Evolutionary conservation across 2,888 invertebrate species (phyloP).

Genomic region (Sinelater perroti): DNA sequence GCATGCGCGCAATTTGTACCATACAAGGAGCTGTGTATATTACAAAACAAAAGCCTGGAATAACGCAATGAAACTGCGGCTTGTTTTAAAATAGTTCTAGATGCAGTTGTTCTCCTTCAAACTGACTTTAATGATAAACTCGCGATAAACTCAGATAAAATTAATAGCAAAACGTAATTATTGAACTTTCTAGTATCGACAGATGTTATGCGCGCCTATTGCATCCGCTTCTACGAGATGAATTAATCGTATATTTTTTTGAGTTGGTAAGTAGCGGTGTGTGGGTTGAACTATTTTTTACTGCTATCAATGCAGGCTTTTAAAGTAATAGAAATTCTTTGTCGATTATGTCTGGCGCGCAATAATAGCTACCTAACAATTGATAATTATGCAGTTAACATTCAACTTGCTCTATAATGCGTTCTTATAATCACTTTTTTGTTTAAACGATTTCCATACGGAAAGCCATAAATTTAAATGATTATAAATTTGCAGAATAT

Average conservation of each 20-base stretch:
- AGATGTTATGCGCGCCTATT: constrained; percentile 2
- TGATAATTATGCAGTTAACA: background rate
- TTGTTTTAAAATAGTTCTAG: constrained; percentile 13
- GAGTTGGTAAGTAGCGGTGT: constrained; percentile 17
- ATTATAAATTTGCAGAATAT: background rate
- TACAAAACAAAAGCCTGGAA: background rate
- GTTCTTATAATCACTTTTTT: background rate
- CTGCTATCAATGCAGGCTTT: too few species aligned
- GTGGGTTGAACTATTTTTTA: too few species aligned
- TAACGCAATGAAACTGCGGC: background rate
- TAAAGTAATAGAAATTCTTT: too few species aligned
- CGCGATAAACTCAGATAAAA: constrained; percentile 28
- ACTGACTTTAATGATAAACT: constrained; percentile 21
- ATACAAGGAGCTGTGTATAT: background rate
- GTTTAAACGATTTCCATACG: background rate
- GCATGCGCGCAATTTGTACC: too few species aligned
- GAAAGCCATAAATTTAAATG: background rate
- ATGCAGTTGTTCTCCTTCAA: constrained; percentile 26
- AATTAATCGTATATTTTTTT: background rate
- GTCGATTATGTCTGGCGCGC: too few species aligned
- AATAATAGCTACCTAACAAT: too few species aligned
- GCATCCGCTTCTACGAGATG: background rate
- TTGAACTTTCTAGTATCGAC: constrained; percentile 13
- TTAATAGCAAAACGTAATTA: constrained; percentile 9
- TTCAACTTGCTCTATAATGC: background rate